Evolutionary conservation across 1,140 invertebrate species (phyloP).

Genomic region (Musca domestica): DNA sequence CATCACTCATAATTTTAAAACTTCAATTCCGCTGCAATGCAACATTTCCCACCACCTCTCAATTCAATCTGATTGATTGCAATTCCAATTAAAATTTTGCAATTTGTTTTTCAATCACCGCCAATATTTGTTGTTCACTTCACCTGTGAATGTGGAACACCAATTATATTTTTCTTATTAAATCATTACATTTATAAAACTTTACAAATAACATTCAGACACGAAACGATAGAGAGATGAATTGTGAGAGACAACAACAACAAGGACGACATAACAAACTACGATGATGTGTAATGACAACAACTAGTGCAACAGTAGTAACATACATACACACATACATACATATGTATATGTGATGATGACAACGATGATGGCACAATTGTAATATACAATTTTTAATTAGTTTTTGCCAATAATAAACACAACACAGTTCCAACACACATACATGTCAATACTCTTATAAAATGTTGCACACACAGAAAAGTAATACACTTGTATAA

Average conservation of each 20-base stretch:
- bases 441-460: neutral
- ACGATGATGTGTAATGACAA: neutral
- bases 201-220: no score
- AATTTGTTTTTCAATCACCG: no score
- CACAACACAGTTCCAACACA: neutral
- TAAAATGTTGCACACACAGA: neutral
- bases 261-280: no score
- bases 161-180: constrained; percentile 21
- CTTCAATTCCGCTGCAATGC: no score
- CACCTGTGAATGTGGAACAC: constrained; percentile 3
- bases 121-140: no score
- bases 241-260: no score
- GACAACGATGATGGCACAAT: neutral
- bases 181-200: constrained; percentile 14
- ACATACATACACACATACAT: neutral
- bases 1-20: no score
- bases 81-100: no score
- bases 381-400: constrained; percentile 19
- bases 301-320: neutral
- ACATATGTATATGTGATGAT: neutral
- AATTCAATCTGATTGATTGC: no score
- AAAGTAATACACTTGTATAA: no score
- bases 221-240: no score
- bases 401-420: constrained; percentile 22
- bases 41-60: no score